Conservation (phyloP, 1,140 invertebrate species). For the Lepidurus apus region DNA sequence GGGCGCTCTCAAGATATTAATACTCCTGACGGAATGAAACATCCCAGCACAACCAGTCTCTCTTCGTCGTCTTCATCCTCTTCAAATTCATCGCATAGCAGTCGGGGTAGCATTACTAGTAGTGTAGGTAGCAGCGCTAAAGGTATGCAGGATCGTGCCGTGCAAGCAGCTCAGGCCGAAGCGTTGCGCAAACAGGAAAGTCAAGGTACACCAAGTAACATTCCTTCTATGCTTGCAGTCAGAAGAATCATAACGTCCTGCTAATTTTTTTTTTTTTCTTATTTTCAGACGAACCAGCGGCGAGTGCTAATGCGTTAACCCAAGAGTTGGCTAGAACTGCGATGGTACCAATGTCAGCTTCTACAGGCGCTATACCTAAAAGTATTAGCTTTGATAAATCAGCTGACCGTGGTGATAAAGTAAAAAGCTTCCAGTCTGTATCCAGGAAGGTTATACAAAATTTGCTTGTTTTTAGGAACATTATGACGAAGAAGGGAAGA, state of each 20-base stretch:
- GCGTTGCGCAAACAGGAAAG: background rate
- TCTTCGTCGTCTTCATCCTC: constrained; percentile 22
- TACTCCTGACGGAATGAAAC: background rate
- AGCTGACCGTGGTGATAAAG: constrained; percentile 69
- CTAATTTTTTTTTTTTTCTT: background rate
- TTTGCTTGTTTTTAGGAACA: constrained; percentile 43
- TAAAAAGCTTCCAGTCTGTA: constrained; percentile 34
- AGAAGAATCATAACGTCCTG: no score
- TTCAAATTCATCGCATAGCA: constrained; percentile 33
- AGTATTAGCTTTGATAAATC: constrained; percentile 88
- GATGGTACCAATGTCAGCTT: constrained; percentile 40
- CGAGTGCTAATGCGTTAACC: background rate
- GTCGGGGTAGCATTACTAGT: constrained; percentile 30
- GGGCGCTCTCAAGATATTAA: background rate
- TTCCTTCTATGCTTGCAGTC: no score
- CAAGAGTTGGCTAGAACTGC: background rate
- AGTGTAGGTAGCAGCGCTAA: constrained; percentile 28
- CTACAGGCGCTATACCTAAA: constrained; percentile 80
- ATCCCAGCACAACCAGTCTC: constrained; percentile 10
- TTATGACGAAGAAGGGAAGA: constrained; percentile 55
- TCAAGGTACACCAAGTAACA: background rate
- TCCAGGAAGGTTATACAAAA: background rate
- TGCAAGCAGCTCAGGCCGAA: constrained; percentile 4
- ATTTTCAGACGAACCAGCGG: background rate
- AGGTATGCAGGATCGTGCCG: constrained; percentile 6